Evolutionary conservation across 2,888 invertebrate species (phyloP).

Genomic region (Ferdinandea cuprea): DNA sequence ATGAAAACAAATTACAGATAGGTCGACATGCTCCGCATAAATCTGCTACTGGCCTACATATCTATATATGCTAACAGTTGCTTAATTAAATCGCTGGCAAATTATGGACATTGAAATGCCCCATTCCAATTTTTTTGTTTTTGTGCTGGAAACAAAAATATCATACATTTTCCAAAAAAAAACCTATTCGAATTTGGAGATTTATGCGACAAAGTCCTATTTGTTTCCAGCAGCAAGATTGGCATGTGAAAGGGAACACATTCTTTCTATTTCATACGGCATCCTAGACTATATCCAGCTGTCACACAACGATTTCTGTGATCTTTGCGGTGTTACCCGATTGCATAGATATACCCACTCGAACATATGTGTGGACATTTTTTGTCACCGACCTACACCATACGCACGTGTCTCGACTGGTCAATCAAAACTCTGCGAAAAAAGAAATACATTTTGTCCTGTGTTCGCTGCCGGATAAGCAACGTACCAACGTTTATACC

Average conservation of each 20-base stretch:
- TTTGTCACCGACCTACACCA: conserved; percentile 16
- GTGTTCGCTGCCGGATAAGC: neutral
- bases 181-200: neutral
- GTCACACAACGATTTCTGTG: conserved; percentile 41
- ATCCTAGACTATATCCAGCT: conserved; percentile 40
- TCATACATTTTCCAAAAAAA: neutral
- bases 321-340: conserved; percentile 37
- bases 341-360: conserved; percentile 29
- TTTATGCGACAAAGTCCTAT: conserved; percentile 11
- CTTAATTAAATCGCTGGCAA: too few relatives aligned
- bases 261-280: conserved; percentile 17
- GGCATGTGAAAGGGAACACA: conserved; percentile 6
- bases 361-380: conserved; percentile 14
- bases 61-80: too few relatives aligned
- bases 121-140: too few relatives aligned
- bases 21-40: neutral
- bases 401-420: conserved; percentile 44
- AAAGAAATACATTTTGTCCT: neutral
- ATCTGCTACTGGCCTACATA: too few relatives aligned
- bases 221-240: conserved; percentile 27
- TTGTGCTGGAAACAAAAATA: too few relatives aligned
- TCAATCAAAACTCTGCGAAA: conserved; percentile 4
- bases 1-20: neutral
- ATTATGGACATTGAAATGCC: too few relatives aligned
- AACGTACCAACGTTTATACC: neutral